These are phyloP conservation scores for Umimayanthus kanabou DNA, from an alignment of 92 coral and sea anemone genomes.

Conservation along the genomic window DNA sequence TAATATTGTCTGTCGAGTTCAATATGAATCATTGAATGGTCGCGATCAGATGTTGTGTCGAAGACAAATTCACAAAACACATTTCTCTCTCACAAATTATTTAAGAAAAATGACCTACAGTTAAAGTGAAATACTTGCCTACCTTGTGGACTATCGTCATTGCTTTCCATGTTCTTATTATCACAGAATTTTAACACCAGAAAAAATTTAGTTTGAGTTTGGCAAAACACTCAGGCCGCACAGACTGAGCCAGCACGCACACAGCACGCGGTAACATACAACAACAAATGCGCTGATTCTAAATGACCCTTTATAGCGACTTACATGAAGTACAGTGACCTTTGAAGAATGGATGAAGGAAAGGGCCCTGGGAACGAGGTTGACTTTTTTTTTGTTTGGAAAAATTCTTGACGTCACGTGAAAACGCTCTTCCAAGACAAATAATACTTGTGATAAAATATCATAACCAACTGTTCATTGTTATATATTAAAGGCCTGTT, in stretches of 20 bases:
- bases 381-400: too few species aligned
- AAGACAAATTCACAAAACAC: background rate
- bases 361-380: too few species aligned
- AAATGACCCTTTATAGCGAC: background rate
- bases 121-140: background rate
- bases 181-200: background rate
- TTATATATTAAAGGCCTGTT: too few species aligned
- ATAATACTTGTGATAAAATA: too few species aligned
- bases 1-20: background rate
- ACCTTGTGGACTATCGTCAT: background rate
- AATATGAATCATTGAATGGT: background rate
- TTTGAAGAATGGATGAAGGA: too few species aligned
- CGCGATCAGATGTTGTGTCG: background rate
- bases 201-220: too few species aligned
- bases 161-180: background rate
- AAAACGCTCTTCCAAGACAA: too few species aligned
- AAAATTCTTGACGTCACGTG: too few species aligned
- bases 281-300: background rate
- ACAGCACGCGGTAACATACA: background rate
- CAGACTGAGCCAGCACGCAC: background rate
- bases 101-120: background rate
- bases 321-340: too few species aligned
- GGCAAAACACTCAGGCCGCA: background rate
- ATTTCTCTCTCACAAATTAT: background rate
- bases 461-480: too few species aligned